phyloP scores from a whole-genome alignment of 2,888 invertebrate genomes.

The Cremastinae sp. region DNA sequence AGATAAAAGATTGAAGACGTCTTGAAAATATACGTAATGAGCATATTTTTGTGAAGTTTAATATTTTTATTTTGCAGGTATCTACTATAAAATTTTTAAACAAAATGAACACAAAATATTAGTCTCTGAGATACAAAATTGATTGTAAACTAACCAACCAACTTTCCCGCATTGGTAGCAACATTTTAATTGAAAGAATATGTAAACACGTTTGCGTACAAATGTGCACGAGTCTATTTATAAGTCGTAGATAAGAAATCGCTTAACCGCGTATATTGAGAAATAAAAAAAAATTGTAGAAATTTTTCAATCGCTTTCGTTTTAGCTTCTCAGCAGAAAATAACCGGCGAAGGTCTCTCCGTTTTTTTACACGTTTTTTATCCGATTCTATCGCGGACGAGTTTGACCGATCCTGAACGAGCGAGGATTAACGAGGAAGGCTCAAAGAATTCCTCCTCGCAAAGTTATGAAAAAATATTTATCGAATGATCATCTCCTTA shows the following conservation, averaged over 20 bases:
- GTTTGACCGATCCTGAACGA: conserved; percentile 18
- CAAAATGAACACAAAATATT: not conserved
- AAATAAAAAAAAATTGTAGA: not conserved
- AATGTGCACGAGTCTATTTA: not conserved
- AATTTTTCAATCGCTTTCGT: not conserved
- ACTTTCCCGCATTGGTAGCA: conserved; percentile 45
- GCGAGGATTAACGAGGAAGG: conserved; percentile 30
- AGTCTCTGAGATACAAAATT: conserved; percentile 43
- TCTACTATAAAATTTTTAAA: conserved; percentile 4
- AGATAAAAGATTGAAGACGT: no score
- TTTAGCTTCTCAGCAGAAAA: conserved; percentile 14
- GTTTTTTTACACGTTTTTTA: conserved; percentile 22
- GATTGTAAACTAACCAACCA: conserved; percentile 32
- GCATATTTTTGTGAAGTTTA: no score
- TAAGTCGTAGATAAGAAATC: no score
- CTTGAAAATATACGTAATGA: no score
- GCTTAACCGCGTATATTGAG: no score
- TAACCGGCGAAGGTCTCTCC: conserved; percentile 26
- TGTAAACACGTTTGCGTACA: not conserved
- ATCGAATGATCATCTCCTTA: conserved; percentile 4
- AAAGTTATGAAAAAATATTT: conserved; percentile 9
- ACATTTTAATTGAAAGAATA: conserved; percentile 18
- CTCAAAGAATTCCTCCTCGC: conserved; percentile 20
- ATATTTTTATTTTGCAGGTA: no score
- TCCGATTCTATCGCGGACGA: conserved; percentile 7